Evolutionary conservation across 2,113 vertebrate species (phyloP).

Genomic region (Enhydra lutris): DNA sequence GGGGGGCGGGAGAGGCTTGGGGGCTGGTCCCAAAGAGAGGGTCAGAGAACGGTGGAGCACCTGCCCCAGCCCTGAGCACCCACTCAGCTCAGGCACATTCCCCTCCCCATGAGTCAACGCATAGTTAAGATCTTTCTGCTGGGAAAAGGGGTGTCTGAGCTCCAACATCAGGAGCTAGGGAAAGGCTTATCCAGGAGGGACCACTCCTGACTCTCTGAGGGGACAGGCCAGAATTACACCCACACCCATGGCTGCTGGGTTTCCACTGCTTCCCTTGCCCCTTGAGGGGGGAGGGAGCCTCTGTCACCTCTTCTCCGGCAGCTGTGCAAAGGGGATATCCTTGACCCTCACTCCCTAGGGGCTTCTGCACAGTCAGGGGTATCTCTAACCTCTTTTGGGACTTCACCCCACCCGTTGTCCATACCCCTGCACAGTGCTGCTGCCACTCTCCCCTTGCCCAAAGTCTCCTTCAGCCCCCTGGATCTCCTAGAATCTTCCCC

Average conservation of each 20-base stretch:
- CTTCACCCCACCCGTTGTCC: background rate
- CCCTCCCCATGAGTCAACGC: background rate
- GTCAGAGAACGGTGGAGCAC: background rate
- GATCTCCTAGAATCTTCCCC: background rate
- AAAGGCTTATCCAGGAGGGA: background rate
- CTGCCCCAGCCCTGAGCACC: background rate
- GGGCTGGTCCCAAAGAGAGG: background rate
- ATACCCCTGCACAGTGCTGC: background rate
- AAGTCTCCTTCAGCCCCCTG: background rate
- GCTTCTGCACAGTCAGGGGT: background rate
- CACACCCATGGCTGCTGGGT: background rate
- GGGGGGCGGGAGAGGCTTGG: background rate
- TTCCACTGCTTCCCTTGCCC: background rate
- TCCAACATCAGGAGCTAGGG: background rate
- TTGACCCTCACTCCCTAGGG: background rate
- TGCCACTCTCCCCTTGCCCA: background rate
- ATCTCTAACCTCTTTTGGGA: background rate
- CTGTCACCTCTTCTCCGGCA: background rate
- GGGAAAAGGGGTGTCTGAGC: background rate
- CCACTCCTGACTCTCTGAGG: background rate
- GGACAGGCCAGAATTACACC: background rate
- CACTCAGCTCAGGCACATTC: background rate
- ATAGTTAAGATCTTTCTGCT: background rate
- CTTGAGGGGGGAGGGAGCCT: background rate
- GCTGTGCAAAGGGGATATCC: background rate